These are phyloP conservation scores for Pygocentrus nattereri DNA, from an alignment of 2,797 vertebrate species.

Conservation along the genomic window DNA sequence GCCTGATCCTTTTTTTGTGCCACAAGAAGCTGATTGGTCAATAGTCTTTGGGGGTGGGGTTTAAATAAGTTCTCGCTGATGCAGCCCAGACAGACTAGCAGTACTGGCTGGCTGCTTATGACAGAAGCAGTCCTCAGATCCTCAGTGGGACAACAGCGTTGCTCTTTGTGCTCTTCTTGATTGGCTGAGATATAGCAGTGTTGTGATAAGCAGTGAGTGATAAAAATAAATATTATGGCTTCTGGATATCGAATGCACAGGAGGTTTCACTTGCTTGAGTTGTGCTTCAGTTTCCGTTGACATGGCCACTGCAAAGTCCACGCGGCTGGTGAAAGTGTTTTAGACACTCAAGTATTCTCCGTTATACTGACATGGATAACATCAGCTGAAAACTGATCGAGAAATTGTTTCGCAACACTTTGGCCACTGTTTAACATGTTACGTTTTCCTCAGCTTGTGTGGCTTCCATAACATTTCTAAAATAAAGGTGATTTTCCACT, in stretches of 20 bases:
- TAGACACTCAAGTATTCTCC: not conserved
- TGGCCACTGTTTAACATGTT: constrained; percentile 7
- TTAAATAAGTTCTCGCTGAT: constrained; percentile 5
- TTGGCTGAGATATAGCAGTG: constrained; percentile 8
- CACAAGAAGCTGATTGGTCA: constrained; percentile 33
- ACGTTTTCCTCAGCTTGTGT: constrained; percentile 16
- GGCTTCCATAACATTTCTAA: constrained; percentile 16
- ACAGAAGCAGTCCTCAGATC: not conserved
- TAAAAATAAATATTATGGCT: constrained; percentile 32
- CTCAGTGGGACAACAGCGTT: not conserved
- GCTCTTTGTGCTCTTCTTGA: constrained; percentile 32
- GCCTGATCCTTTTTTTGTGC: constrained; percentile 24
- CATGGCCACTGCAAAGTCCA: constrained; percentile 13
- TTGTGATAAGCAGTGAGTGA: constrained; percentile 6
- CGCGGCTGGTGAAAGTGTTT: not conserved
- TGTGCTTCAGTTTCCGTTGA: constrained; percentile 38
- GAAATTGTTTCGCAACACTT: not conserved
- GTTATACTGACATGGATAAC: constrained; percentile 8
- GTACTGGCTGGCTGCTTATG: constrained; percentile 20
- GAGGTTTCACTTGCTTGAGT: constrained; percentile 34
- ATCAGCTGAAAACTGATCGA: not conserved
- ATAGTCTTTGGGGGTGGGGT: constrained; percentile 31
- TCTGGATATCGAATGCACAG: constrained; percentile 36
- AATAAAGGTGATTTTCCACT: constrained; percentile 24
- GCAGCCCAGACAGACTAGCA: not conserved